These are phyloP conservation scores for Propithecus coquereli DNA, from an alignment of 2,113 vertebrate genomes.

Conservation along the genomic window DNA sequence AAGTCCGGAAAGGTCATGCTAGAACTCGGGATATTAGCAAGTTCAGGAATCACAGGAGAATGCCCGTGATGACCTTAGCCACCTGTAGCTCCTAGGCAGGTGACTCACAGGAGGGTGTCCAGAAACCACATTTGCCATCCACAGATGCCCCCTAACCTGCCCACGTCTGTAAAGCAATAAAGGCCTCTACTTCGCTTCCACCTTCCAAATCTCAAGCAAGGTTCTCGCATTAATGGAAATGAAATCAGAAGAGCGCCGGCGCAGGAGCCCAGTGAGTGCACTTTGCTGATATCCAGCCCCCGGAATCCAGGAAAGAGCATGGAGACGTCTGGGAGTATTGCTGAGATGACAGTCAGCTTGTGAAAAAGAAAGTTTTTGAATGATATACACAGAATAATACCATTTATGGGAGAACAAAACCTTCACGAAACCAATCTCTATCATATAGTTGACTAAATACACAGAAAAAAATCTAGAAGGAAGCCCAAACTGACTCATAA, in stretches of 20 bases:
- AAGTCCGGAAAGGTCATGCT: neutral
- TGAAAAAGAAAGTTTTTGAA: fast-evolving
- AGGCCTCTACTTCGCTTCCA: neutral
- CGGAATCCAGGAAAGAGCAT: fast-evolving
- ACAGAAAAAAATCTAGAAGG: neutral
- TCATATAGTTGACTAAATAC: neutral
- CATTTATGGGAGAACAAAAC: neutral
- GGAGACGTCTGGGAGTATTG: neutral
- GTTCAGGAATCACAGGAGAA: neutral
- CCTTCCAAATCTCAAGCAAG: neutral
- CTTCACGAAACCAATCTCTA: neutral
- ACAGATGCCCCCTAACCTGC: fast-evolving
- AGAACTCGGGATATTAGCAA: neutral
- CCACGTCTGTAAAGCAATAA: neutral
- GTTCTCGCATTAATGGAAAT: neutral
- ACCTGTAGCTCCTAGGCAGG: too few relatives aligned
- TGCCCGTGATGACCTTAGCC: neutral
- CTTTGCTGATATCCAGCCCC: neutral
- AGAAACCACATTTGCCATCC: neutral
- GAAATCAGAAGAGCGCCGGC: neutral
- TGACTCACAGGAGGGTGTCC: neutral
- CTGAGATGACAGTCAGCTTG: neutral
- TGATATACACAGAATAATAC: neutral
- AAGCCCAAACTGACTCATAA: neutral
- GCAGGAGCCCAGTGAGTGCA: neutral